Base-by-base conservation (phyloP, 2,888 invertebrate species). In the Drosophila ustulata region DNA sequence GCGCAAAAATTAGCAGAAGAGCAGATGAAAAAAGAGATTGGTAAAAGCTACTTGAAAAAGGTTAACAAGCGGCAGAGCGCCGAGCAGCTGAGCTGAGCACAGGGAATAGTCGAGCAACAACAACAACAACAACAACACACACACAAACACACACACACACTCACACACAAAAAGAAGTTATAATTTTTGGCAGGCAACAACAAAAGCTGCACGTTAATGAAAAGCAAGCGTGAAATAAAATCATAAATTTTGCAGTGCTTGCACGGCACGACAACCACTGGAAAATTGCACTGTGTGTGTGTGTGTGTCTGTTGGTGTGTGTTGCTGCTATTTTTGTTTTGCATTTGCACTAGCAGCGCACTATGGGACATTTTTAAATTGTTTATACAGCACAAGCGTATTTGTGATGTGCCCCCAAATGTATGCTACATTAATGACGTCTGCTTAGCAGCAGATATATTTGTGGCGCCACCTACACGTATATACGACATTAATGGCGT, bases 141-240 rank as follows among this genome's bases (percentile, higher is more conserved):
- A 37, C 46, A 47, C 7, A 45, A 61, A 61, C 4, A 37, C 11
- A n/a, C 11, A n/a, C n/a, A n/a, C 4, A 37, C 11, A n/a, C 11
- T 1, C 8, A 34, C 46, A 37, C 46, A 47, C 7, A 45, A 61
- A 61, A 47, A 59, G 56, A 63, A 65, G 49, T 47, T 75, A 62
- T 76, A 72, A 76, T 76, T 75, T 75, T 75, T 72, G 56, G 75
- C 57, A 63, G 46, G 56, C 59, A 34, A 55, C 64, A 61, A 46
- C 39, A 52, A 72, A 78, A 58, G 64, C 62, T 57, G 39, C 46
- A 84, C 84, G 85, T 87, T 85, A 88, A 88, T 85, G 88, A 85
- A 85, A 85, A 88, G 85, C 88, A 88, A 88, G 85, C 85, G 85
- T 88, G 88, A 88, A 85, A 88, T 88, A 85, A 88, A 85, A 85